Evolutionary conservation across 2,113 vertebrate species (phyloP).

Genomic region (Calonectris borealis): DNA sequence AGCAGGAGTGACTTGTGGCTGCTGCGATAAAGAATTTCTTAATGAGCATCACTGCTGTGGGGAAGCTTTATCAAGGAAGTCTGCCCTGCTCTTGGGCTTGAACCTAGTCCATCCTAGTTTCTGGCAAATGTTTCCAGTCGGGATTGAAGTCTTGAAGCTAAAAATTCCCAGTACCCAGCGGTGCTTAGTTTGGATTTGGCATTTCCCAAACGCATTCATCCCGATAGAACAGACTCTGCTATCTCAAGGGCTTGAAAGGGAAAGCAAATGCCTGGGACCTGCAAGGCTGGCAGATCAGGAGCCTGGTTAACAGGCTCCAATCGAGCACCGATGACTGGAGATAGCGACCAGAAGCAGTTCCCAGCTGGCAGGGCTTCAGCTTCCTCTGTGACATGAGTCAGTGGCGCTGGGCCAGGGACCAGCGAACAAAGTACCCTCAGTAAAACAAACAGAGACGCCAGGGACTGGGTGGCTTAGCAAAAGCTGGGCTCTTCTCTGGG

Average conservation of each 20-base stretch:
- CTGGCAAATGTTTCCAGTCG: background rate
- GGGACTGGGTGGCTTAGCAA: background rate
- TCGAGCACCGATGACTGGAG: background rate
- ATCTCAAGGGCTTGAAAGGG: background rate
- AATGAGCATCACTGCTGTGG: background rate
- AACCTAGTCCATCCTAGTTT: background rate
- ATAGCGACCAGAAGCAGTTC: background rate
- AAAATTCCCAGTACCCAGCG: background rate
- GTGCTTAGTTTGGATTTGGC: background rate
- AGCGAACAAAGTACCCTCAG: conserved; percentile 50
- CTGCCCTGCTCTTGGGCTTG: background rate
- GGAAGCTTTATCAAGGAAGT: background rate
- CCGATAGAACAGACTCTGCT: background rate
- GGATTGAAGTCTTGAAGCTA: background rate
- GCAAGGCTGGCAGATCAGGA: background rate
- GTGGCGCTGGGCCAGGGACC: background rate
- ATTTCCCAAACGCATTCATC: background rate
- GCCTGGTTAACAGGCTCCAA: background rate
- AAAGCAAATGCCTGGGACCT: background rate
- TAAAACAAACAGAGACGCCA: background rate
- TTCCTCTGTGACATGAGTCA: conserved; percentile 31
- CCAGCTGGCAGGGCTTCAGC: conserved; percentile 23
- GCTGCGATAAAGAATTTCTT: background rate
- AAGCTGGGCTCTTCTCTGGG: background rate
- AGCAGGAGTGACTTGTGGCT: background rate